These are phyloP conservation scores for Arctopsyche grandis DNA, from an alignment of 1,140 invertebrate genomes.

Conservation along the genomic window DNA sequence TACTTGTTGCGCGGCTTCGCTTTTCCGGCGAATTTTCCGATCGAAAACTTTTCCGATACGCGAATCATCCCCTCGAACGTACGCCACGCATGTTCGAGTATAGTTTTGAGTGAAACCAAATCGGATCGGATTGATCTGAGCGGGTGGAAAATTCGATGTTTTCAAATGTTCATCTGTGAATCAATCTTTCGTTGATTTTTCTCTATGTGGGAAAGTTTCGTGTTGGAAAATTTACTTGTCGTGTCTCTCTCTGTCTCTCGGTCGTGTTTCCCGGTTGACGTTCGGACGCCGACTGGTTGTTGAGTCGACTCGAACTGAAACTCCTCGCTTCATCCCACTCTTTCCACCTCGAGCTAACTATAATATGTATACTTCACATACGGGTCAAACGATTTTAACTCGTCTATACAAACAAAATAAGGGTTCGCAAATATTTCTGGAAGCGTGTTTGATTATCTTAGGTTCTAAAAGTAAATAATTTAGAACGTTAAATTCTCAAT, in stretches of 20 bases:
- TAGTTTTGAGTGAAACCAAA: too few relatives aligned
- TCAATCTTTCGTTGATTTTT: background rate
- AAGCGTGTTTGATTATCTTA: background rate
- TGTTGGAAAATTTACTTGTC: slow-evolving; percentile 7
- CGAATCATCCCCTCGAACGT: background rate
- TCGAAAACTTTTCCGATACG: background rate
- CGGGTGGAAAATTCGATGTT: background rate
- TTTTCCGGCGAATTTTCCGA: background rate
- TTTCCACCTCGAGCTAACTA: background rate
- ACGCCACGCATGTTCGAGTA: too few relatives aligned
- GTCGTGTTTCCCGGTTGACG: slow-evolving; percentile 26
- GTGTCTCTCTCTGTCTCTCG: background rate
- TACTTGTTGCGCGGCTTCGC: background rate
- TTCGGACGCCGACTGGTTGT: slow-evolving; percentile 19
- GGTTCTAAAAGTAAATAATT: too few relatives aligned
- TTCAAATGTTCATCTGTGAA: too few relatives aligned
- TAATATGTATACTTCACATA: too few relatives aligned
- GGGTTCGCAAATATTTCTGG: background rate
- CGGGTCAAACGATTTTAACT: background rate
- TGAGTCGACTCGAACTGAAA: background rate
- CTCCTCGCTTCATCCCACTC: slow-evolving; percentile 16
- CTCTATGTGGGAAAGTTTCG: background rate
- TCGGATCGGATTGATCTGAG: too few relatives aligned
- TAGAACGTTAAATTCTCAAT: too few relatives aligned
- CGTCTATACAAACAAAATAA: background rate